Conservation (phyloP, 2,888 invertebrate genomes). For the Amphimallon solstitiale region DNA sequence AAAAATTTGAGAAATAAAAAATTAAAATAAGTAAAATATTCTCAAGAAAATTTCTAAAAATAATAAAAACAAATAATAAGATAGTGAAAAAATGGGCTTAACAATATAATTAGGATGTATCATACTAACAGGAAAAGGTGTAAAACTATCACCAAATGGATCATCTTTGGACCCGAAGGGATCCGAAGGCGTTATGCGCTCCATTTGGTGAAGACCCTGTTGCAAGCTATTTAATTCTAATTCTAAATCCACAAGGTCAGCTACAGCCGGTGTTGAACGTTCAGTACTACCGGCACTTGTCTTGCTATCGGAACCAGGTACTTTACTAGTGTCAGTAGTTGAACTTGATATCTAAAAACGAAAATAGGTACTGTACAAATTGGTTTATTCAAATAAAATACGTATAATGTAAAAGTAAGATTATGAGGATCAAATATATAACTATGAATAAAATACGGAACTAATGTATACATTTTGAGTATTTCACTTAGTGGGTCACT, state of each 20-base stretch:
- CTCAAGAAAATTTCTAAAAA: too few relatives aligned
- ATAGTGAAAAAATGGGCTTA: too few relatives aligned
- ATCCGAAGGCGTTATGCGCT: constrained; percentile 81
- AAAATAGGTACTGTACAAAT: background rate
- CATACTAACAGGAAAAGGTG: constrained; percentile 63
- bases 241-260: constrained; percentile 87
- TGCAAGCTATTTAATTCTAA: constrained; percentile 87
- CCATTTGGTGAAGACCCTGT: constrained; percentile 89
- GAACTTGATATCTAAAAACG: constrained; percentile 41
- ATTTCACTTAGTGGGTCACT: too few relatives aligned
- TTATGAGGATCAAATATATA: too few relatives aligned
- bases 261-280: constrained; percentile 72
- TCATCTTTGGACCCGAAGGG: constrained; percentile 71
- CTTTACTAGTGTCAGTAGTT: constrained; percentile 46
- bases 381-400: too few relatives aligned
- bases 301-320: constrained; percentile 42
- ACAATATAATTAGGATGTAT: background rate
- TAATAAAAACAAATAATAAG: too few relatives aligned
- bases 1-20: too few relatives aligned
- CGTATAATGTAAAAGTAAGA: too few relatives aligned
- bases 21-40: too few relatives aligned
- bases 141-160: constrained; percentile 82
- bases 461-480: too few relatives aligned
- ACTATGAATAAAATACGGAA: too few relatives aligned
- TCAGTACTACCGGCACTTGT: constrained; percentile 52